phyloP scores from a whole-genome alignment of 2,888 invertebrate genomes.

The Cantharis lateralis region DNA sequence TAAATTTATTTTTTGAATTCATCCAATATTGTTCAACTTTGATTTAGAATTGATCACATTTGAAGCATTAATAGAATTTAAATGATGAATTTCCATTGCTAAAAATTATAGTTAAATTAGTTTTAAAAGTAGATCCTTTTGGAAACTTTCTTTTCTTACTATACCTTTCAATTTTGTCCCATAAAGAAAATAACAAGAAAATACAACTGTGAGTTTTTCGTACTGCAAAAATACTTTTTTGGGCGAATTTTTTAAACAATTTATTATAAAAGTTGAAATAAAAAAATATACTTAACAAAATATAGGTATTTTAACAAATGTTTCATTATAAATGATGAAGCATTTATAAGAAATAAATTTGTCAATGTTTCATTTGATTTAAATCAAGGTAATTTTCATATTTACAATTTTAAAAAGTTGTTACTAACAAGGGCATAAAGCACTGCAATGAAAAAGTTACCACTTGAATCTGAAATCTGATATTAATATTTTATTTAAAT shows the following conservation, averaged over 20 bases:
- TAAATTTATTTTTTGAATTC: background rate
- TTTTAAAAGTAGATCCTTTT: background rate
- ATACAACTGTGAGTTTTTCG: background rate
- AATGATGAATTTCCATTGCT: background rate
- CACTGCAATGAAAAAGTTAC: background rate
- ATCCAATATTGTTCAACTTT: too few species aligned
- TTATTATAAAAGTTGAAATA: background rate
- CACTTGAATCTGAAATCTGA: constrained; percentile 17
- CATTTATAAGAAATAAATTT: background rate
- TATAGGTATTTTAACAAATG: background rate
- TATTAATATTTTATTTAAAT: constrained; percentile 21
- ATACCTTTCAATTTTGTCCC: too few species aligned
- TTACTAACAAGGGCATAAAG: background rate
- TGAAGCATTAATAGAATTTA: too few species aligned
- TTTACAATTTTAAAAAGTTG: background rate
- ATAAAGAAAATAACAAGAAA: too few species aligned
- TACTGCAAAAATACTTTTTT: background rate
- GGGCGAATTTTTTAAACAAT: background rate
- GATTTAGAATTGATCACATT: background rate
- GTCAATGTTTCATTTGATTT: background rate
- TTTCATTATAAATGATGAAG: background rate
- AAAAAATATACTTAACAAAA: background rate
- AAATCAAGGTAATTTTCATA: background rate
- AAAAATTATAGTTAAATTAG: too few species aligned
- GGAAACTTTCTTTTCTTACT: background rate